These are phyloP conservation scores for Macrosiphum euphorbiae DNA, from an alignment of 2,888 invertebrate genomes.

Conservation along the genomic window DNA sequence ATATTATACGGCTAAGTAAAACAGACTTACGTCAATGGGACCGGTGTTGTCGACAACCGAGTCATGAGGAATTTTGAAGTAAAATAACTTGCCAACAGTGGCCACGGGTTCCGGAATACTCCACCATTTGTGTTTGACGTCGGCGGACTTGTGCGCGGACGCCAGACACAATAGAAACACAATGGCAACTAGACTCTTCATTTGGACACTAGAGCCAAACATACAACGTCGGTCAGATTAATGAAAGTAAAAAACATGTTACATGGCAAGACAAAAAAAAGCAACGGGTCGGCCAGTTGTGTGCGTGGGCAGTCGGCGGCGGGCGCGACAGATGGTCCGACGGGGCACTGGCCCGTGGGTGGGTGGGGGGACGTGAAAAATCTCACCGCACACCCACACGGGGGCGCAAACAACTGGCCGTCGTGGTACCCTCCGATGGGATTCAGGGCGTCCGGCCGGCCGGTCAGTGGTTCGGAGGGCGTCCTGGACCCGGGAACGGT, in stretches of 20 bases:
- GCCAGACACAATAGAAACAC: constrained; percentile 34
- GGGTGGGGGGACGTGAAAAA: not conserved
- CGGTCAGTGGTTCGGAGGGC: not conserved
- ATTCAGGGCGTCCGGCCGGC: not conserved
- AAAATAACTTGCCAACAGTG: constrained; percentile 80
- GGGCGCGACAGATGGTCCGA: not conserved
- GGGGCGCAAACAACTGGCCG: constrained; percentile 38
- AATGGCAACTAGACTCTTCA: constrained; percentile 30
- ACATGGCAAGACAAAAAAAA: constrained; percentile 6
- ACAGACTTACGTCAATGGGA: constrained; percentile 39
- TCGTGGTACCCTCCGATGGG: constrained; percentile 7
- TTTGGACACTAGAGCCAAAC: constrained; percentile 50
- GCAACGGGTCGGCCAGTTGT: not conserved
- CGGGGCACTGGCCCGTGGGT: not conserved
- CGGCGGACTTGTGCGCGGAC: constrained; percentile 66
- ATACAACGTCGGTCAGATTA: not conserved
- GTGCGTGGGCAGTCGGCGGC: not conserved
- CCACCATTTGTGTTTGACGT: constrained; percentile 70
- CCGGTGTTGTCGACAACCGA: constrained; percentile 41
- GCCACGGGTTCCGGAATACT: constrained; percentile 78
- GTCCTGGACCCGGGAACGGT: not conserved
- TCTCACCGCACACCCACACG: constrained; percentile 28
- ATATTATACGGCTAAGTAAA: not conserved
- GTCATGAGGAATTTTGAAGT: constrained; percentile 77
- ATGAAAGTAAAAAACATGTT: not conserved